Base-by-base conservation (phyloP, 2,888 invertebrate species). In the Phaedon cochleariae region DNA sequence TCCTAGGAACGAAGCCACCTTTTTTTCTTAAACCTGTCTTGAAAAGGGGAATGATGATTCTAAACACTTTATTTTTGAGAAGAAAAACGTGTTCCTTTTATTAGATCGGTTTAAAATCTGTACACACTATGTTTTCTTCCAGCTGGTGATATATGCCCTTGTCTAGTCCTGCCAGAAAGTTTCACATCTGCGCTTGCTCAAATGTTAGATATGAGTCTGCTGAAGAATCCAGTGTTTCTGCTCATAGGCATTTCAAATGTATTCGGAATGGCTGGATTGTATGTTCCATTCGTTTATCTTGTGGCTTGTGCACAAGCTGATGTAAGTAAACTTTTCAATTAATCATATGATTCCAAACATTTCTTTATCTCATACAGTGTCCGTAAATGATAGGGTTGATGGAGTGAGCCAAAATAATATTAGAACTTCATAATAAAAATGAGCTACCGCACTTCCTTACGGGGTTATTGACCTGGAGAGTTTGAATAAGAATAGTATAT, bases 191-290 rank as follows among this genome's bases (percentile, higher is more conserved):
- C 94, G 26, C 85, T 97, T 48, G 87, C 90, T 59, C 93, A 95
- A 61, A 96, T 98, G 96, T 85, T 97, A 87, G 97, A 97, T 84
- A 88, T 96, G 76, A 92, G 93, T 59, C 85, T 98, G 59, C 86
- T 98, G 62, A 92, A 90, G 71, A 92, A 97, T 85, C 93, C 95
- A 2, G 93, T 95, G 64, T 95, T 98, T 84, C 90, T 96, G 86
- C 85, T 97, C 59, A 95, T 97, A 78, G 95, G 95, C 66, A 89
- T 97, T 59, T 96, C 96, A 70, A 98, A 97, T 83, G 87, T 98
- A 64, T 95, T 98, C 82, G 98, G 98, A 76, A 97, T 98, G 93
- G 94, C 97, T 59, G 98, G 98, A 72, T 90, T 98, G 61, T 97
- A 97, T 84, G 95, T 98, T 73, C 98, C 98, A 41, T 98, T 97